Evolutionary conservation across 2,113 vertebrate genomes (phyloP).

Genomic region (Brevimyrus niger): DNA sequence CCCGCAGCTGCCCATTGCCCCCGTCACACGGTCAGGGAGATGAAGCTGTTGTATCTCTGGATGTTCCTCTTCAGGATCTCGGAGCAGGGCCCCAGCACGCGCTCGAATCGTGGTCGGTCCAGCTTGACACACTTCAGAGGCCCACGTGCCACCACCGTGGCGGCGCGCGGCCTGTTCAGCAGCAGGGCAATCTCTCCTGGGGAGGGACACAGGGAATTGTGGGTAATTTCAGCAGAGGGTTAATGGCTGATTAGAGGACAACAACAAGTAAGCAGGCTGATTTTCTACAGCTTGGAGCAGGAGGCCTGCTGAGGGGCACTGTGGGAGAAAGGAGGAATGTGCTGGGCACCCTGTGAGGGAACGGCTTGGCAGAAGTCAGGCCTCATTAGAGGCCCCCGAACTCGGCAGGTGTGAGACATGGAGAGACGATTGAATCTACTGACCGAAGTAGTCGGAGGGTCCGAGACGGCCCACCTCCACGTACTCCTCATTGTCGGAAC

Average conservation of each 20-base stretch:
- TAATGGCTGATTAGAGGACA: neutral
- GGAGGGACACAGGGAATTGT: neutral
- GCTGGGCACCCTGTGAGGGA: neutral
- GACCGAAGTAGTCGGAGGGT: slow-evolving; percentile 95
- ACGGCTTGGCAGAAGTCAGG: neutral
- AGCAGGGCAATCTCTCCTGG: slow-evolving; percentile 88
- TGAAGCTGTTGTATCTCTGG: slow-evolving; percentile 98
- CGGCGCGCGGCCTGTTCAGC: slow-evolving; percentile 86
- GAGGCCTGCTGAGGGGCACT: neutral
- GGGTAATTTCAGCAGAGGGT: neutral
- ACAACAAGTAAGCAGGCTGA: neutral
- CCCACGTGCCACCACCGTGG: slow-evolving; percentile 86
- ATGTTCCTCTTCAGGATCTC: slow-evolving; percentile 97
- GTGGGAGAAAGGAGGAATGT: neutral
- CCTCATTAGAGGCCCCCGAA: neutral
- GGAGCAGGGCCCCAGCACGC: slow-evolving; percentile 89
- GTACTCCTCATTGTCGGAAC: slow-evolving; percentile 91
- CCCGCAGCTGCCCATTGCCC: neutral
- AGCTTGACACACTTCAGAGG: slow-evolving; percentile 92
- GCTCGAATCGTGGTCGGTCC: slow-evolving; percentile 90
- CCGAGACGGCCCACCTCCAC: slow-evolving; percentile 90
- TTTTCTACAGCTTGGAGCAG: neutral
- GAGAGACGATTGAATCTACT: slow-evolving; percentile 40
- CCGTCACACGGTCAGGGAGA: slow-evolving; percentile 86
- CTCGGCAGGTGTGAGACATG: neutral